Base-by-base conservation (phyloP, 2,113 vertebrate species). In the Cryptotis parvus region DNA sequence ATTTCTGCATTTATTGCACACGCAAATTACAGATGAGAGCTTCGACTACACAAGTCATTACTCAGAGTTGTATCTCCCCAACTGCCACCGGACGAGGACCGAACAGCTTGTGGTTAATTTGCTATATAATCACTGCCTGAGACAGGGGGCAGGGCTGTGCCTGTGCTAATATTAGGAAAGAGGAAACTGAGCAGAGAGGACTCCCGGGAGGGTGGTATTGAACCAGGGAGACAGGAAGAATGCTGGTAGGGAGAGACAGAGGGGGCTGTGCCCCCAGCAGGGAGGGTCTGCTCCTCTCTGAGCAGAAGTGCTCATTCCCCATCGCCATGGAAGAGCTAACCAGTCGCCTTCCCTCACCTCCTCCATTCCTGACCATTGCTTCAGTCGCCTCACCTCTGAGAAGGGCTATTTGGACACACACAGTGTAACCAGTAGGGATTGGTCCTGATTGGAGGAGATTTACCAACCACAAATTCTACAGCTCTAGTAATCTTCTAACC, bases 71-170 rank as follows among this genome's bases (percentile, higher is more conserved):
- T 96, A 95, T 98, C 97, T 97, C 97, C 97, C 97, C 97, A 98
- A 98, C 97, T 98, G 97, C 97, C 97, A 97, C 98, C 82, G 92
- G 98, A 97, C 91, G 93, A 97, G 96, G 97, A 97, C 97, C 65
- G 97, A 98, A 98, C 98, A 98, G 98, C 98, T 98, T 98, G 98
- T 98, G 97, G 97, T 98, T 98, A 98, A 98, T 98, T 98, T 98
- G 97, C 98, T 98, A 98, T 97, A 97, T 98, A 98, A 98, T 98
- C 97, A 98, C 97, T 98, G 97, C 97, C 96, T 98, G 97, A 97
- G 97, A 98, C 96, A 95, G 95, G 97, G 97, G 95, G 97, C 94
- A 96, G 97, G 96, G 97, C 97, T 97, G 95, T 91, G 97, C 97
- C 97, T 98, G 95, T 98, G 97, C 97, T 98, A 98, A 98, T 98